phyloP scores from a whole-genome alignment of 2,888 invertebrate genomes.

The Resseliella maxima region DNA sequence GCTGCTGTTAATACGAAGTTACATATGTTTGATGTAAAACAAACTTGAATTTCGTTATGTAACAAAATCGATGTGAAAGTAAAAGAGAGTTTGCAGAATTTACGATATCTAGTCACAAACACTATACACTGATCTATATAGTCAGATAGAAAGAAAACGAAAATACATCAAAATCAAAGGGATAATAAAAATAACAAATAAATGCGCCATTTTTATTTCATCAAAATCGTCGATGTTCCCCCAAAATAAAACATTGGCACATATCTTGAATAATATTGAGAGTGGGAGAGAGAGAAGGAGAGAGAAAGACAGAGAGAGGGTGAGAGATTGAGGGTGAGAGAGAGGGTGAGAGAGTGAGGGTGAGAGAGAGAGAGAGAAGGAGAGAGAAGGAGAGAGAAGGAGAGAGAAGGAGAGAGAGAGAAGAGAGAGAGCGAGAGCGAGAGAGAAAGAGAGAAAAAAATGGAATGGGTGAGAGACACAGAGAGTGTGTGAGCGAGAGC shows the following conservation, averaged over 20 bases:
- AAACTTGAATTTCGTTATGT: not conserved
- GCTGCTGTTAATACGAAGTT: not conserved
- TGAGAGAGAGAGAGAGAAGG: too few species aligned
- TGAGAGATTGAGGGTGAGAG: too few species aligned
- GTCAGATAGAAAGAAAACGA: too few species aligned
- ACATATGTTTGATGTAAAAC: conserved; percentile 10
- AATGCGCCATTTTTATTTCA: conserved; percentile 55
- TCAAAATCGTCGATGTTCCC: conserved; percentile 8
- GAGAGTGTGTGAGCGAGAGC: too few species aligned
- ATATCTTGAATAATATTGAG: not conserved
- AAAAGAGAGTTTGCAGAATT: not conserved
- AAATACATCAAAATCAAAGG: conserved; percentile 53
- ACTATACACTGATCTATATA: not conserved
- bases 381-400: too few species aligned
- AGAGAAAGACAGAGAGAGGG: too few species aligned
- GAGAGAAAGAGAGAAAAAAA: too few species aligned
- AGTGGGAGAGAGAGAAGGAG: too few species aligned
- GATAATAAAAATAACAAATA: conserved; percentile 53
- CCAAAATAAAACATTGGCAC: not conserved
- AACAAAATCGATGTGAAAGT: not conserved
- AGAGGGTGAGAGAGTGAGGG: too few species aligned
- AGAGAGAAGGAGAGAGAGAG: too few species aligned
- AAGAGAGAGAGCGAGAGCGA: too few species aligned
- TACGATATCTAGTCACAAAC: not conserved
- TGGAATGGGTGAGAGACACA: too few species aligned